Evolutionary conservation across 2,797 vertebrate genomes (phyloP), one percentile per base, ranked within the genome.

Genomic region (Rousettus madagascariensis): DNA sequence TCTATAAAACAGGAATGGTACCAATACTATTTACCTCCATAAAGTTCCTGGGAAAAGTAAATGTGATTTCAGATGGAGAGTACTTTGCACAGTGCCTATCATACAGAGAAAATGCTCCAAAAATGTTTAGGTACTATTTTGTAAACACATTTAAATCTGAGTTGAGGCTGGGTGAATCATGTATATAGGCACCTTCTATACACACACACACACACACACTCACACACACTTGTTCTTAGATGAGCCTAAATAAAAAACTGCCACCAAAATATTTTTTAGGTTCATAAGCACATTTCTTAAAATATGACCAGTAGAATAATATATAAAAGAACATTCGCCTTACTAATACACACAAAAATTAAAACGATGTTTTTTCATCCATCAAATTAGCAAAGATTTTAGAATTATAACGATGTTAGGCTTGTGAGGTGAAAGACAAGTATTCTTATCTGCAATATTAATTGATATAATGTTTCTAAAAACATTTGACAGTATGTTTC

Each of bases 311-410:
- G 26, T 19, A 83, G 9, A 77, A 61, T 71, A 92, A 26, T 49
- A 69, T 13, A 49, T 68, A 96, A 94, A 95, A 86, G 8, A 97
- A 79, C 12, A 86, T 79, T 59, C 22, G 82, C 38, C 10, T 86
- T 43, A 86, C 15, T 71, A 93, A 90, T 9, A 93, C 33, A 90
- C 80, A 92, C 61, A 28, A 87, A 78, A 86, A 92, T 79, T 55
- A 93, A 91, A 88, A 65, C 10, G 6, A 89, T 55, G 0, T 68
- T 49, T 86, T 66, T 82, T 86, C 20, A 95, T 36, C 1, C 19
- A 78, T 38, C 10, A 63, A 95, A 86, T 75, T 59, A 78, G 51
- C 6, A 57, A 43, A 86, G 24, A 79, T 82, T 96, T 96, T 82
- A 85, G 66, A 90, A 90, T 74, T n/a, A 19, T 38, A 86, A 75